Conservation (phyloP, 2,888 invertebrate species). For the Drosophila robusta region DNA sequence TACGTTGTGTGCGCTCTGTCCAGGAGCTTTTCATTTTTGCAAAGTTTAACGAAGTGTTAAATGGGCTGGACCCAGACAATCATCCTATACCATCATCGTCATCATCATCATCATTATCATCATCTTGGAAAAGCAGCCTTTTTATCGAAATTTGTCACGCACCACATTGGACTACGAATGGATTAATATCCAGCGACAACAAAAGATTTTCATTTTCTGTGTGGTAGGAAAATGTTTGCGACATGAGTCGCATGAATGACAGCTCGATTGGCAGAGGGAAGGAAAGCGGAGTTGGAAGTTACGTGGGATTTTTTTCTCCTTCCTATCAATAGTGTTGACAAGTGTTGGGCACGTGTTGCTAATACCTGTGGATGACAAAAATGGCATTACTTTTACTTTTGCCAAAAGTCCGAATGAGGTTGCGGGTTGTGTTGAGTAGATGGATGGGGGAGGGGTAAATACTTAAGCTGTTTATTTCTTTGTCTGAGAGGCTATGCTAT, state of each 20-base stretch:
- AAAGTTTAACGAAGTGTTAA: constrained; percentile 79
- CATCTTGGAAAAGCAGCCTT: constrained; percentile 36
- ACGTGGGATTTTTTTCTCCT: background rate
- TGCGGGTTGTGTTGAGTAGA: background rate
- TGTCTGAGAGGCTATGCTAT: constrained; percentile 23
- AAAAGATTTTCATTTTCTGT: constrained; percentile 78
- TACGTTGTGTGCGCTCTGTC: constrained; percentile 31
- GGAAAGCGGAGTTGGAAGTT: background rate
- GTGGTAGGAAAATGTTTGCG: constrained; percentile 69
- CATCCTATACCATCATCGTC: constrained; percentile 14
- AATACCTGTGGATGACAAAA: constrained; percentile 69
- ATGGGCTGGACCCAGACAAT: constrained; percentile 50
- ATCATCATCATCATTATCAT: background rate
- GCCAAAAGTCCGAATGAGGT: constrained; percentile 26
- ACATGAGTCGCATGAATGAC: constrained; percentile 82
- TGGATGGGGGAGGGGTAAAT: background rate
- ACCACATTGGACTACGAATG: constrained; percentile 67
- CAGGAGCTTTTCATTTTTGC: constrained; percentile 48
- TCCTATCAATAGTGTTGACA: constrained; percentile 43
- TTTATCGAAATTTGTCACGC: constrained; percentile 82
- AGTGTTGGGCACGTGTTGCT: constrained; percentile 63
- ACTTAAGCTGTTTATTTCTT: constrained; percentile 53
- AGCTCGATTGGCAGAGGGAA: constrained; percentile 23
- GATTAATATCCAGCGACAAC: constrained; percentile 75
- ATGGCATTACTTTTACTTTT: constrained; percentile 75